These are phyloP conservation scores for Dufourea novaeangliae DNA, from an alignment of 1,140 invertebrate genomes.

Conservation along the genomic window DNA sequence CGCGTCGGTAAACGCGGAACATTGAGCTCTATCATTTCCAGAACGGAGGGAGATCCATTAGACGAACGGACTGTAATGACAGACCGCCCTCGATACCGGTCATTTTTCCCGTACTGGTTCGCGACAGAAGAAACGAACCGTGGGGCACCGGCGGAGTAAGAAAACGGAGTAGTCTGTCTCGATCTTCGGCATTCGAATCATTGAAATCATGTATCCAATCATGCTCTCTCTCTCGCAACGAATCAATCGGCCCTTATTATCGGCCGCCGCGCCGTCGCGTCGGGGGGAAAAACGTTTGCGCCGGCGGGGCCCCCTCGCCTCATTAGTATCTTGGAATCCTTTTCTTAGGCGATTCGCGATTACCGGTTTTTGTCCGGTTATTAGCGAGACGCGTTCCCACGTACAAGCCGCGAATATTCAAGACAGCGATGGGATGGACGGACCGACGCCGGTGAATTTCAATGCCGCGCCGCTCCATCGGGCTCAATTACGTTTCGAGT, in stretches of 20 bases:
- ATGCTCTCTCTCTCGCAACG: conserved; percentile 28
- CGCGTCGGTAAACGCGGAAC: conserved; percentile 48
- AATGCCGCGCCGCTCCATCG: not conserved
- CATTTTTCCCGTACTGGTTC: conserved; percentile 15
- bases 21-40: conserved; percentile 50
- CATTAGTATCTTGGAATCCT: conserved; percentile 27
- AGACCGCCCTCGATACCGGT: conserved; percentile 23
- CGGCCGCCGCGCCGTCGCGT: too few species aligned
- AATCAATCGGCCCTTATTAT: conserved; percentile 33
- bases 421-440: too few species aligned
- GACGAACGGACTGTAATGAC: conserved; percentile 50
- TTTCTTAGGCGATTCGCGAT: conserved; percentile 12
- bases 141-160: not conserved
- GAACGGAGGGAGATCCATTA: conserved; percentile 47
- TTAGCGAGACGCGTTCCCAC: conserved; percentile 35
- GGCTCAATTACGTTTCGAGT: too few species aligned
- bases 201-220: conserved; percentile 33
- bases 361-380: conserved; percentile 18
- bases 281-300: conserved; percentile 14
- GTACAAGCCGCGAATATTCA: not conserved
- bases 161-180: conserved; percentile 12
- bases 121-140: conserved; percentile 28
- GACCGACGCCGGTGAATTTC: not conserved
- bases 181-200: conserved; percentile 32
- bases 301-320: not conserved